Evolutionary conservation across 2,888 invertebrate genomes (phyloP), one percentile per base, ranked within the genome.

Genomic region (Cancer borealis): DNA sequence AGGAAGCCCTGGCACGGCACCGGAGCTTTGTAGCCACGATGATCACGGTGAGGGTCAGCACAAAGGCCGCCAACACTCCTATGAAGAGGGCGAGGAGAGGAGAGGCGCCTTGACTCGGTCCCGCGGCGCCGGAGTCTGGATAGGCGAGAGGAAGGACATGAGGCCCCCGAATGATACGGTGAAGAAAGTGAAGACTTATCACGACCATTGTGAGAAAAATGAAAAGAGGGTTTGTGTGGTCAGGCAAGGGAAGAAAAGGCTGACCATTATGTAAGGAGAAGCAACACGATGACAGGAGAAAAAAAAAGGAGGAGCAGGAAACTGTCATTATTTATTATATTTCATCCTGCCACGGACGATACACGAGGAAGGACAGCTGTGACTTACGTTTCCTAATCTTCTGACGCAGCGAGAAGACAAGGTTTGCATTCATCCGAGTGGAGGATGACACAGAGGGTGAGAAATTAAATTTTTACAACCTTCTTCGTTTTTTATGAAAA

Each of bases 21-120:
- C 91, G 26, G 14, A 93, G 91, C 84, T 91, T 93, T 4, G 93
- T 93, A 47, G 91, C 93, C 49, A 91, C 90, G 49, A 93, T 84
- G 84, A 93, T 90, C 26, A 91, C 93, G 17, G 91, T 49, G 10
- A 93, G 93, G 49, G 93, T 93, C 12, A 93, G 91, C 12, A 91
- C 54, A 79, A 93, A 93, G 91, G 93, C 93, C 8, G 93, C 91
- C 84, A 93, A 39, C 87, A 93, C 93, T 14, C 93, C 93, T 5
- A 93, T 84, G 79, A 93, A 91, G 79, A 91, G 91, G 12, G 91
- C 93, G 49, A 93, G 91, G 39, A 91, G 49, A 12, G 93, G 93
- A 21, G 93, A 93, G 88, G 91, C 91, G 45, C 54, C 93, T 89
- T 87, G 54, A 45, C 89, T 79, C 6, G 93, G 93, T 14, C 89